phyloP scores from a whole-genome alignment of 2,113 vertebrate genomes.

The Todiramphus saurophagus region DNA sequence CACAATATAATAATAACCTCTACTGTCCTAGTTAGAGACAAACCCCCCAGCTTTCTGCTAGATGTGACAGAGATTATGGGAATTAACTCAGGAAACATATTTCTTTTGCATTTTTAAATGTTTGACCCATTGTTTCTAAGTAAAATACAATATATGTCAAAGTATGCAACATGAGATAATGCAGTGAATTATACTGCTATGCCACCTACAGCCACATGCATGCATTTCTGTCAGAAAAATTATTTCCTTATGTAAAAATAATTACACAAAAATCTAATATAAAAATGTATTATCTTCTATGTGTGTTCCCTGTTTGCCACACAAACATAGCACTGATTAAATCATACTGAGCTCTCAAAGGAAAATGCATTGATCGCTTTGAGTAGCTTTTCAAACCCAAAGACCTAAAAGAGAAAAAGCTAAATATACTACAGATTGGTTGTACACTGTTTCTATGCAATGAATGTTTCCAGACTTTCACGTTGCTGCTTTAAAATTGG shows the following conservation, averaged over 20 bases:
- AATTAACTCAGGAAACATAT: neutral
- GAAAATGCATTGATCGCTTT: neutral
- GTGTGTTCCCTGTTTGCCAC: neutral
- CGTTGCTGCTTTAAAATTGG: neutral
- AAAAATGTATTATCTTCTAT: neutral
- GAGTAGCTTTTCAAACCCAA: neutral
- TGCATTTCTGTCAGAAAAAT: slow-evolving; percentile 42
- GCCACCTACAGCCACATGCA: slow-evolving; percentile 64
- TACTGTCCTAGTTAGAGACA: neutral
- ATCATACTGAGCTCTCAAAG: neutral
- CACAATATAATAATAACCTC: neutral
- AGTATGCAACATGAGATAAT: neutral
- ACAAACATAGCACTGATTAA: neutral
- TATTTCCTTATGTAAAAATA: neutral
- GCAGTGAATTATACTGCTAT: slow-evolving; percentile 56
- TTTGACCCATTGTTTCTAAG: neutral
- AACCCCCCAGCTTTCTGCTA: neutral
- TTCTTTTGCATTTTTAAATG: neutral
- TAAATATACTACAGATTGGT: neutral
- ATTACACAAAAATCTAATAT: neutral
- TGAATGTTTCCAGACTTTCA: neutral
- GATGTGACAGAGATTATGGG: neutral
- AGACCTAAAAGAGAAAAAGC: neutral
- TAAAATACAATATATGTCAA: neutral
- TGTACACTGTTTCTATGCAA: neutral